A percentile compares a stretch with the other conserved stretches of the same genome.
These are phyloP conservation scores for Myotis pilosus DNA, from an alignment of 2,797 vertebrate species.

Conservation along the genomic window DNA sequence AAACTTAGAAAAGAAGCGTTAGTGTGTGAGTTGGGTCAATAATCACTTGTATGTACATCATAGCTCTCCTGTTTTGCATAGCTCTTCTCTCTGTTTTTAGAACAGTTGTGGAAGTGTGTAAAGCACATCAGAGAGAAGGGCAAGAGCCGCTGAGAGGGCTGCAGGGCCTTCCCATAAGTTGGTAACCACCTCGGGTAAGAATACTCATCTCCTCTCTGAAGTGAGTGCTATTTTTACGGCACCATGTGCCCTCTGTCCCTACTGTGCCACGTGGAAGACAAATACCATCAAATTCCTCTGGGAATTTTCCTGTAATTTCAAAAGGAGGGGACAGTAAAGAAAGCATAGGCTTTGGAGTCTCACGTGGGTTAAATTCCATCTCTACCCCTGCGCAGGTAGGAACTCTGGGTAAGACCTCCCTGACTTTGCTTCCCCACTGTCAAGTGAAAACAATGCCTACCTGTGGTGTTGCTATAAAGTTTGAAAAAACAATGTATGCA, in stretches of 20 bases:
- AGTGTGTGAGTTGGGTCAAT: background rate
- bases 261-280: background rate
- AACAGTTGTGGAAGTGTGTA: background rate
- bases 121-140: background rate
- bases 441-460: background rate
- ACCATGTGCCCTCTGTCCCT: accelerated
- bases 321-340: background rate
- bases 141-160: background rate
- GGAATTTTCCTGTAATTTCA: background rate
- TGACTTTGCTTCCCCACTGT: background rate
- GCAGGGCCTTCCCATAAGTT: background rate
- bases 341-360: background rate
- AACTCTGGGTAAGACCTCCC: background rate
- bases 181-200: background rate
- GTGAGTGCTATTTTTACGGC: background rate
- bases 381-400: background rate
- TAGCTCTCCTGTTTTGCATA: background rate
- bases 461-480: background rate
- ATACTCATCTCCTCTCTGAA: background rate
- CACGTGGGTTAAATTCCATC: background rate
- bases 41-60: background rate
- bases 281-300: background rate
- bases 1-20: conserved; percentile 86
- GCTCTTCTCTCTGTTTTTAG: background rate
- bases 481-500: background rate